Conservation (phyloP, 2,888 invertebrate species). For the Spilosoma lubricipeda region DNA sequence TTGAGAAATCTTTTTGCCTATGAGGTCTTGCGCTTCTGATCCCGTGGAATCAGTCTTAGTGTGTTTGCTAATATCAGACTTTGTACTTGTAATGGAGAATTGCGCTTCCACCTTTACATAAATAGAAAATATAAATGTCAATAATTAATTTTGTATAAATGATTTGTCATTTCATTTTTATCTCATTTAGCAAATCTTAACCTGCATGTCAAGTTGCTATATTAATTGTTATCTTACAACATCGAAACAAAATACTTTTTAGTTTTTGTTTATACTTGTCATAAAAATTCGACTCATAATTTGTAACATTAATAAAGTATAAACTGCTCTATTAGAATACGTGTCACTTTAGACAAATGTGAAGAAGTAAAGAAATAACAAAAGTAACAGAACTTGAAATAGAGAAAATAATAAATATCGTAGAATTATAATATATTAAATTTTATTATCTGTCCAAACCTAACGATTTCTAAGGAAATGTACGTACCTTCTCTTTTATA, state of each 20-base stretch:
- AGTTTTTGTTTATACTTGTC: not conserved
- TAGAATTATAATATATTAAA: not conserved
- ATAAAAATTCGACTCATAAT: not conserved
- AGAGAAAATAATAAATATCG: not conserved
- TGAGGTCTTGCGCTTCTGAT: conserved; percentile 73
- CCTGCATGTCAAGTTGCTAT: not conserved
- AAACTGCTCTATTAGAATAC: not conserved
- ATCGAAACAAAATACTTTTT: not conserved
- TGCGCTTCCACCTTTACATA: conserved; percentile 70
- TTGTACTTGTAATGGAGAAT: conserved; percentile 72
- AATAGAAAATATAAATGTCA: conserved; percentile 28
- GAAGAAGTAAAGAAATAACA: not conserved
- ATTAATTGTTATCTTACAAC: not conserved
- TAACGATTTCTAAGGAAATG: not conserved
- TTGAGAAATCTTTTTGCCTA: conserved; percentile 72
- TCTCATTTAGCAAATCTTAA: not conserved
- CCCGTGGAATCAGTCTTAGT: conserved; percentile 81
- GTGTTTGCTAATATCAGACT: conserved; percentile 77
- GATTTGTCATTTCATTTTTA: not conserved
- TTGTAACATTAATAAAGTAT: not conserved
- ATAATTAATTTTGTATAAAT: not conserved
- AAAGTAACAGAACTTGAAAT: not conserved
- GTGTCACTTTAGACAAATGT: not conserved
- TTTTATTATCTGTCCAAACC: not conserved
- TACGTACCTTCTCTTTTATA: conserved; percentile 68